These are phyloP conservation scores for Papilio aristodemus DNA, from an alignment of 1,140 invertebrate species.

Conservation along the genomic window DNA sequence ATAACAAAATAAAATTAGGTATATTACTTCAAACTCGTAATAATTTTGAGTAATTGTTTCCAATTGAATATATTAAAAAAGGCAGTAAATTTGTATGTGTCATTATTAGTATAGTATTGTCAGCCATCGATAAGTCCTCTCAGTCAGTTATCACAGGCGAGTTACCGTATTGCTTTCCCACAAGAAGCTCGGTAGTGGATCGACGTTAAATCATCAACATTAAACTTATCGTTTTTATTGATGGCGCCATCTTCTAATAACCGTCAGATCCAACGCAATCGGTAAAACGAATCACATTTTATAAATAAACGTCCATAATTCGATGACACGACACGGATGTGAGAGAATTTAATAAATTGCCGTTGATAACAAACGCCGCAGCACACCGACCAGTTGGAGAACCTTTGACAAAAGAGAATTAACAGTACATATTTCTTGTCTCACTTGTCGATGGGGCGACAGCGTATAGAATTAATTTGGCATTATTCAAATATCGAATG, in stretches of 20 bases:
- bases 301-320: conserved; percentile 33
- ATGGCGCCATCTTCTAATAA: conserved; percentile 31
- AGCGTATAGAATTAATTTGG: conserved; percentile 31
- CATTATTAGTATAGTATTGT: too few species aligned
- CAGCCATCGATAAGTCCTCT: neutral
- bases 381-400: conserved; percentile 22
- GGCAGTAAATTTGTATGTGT: neutral
- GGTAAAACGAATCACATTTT: conserved; percentile 27
- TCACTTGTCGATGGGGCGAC: conserved; percentile 3
- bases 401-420: conserved; percentile 31
- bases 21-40: too few species aligned
- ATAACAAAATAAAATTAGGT: too few species aligned
- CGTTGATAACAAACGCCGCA: conserved; percentile 30
- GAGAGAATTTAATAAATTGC: conserved; percentile 32
- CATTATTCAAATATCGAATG: conserved; percentile 26
- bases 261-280: conserved; percentile 30
- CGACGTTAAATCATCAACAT: conserved; percentile 30
- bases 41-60: too few species aligned
- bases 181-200: conserved; percentile 26
- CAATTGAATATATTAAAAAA: too few species aligned
- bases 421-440: conserved; percentile 29
- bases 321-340: conserved; percentile 26
- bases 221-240: conserved; percentile 28
- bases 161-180: conserved; percentile 20
- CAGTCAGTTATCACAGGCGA: conserved; percentile 4